Evolutionary conservation across 35 echinoderm and acorn worm genomes (phyloP).

Genomic region (Apostichopus californicus): DNA sequence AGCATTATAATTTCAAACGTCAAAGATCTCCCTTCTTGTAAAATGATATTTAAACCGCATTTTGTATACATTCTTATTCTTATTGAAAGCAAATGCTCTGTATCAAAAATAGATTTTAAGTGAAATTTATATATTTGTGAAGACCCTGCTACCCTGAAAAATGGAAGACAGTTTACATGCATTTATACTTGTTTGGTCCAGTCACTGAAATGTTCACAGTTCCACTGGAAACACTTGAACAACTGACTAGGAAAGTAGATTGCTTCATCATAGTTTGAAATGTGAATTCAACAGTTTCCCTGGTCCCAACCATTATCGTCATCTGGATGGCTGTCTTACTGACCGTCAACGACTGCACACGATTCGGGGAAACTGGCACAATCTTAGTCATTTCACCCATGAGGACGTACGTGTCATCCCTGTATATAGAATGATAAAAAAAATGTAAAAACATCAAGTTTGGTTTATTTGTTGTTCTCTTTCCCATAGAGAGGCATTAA

Average conservation of each 20-base stretch:
- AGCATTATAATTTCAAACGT: no score
- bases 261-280: constrained; percentile 26
- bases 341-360: constrained; percentile 24
- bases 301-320: not conserved
- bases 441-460: not conserved
- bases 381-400: constrained; percentile 34
- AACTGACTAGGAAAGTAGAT: constrained; percentile 12
- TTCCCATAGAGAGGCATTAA: no score
- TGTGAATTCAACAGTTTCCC: constrained; percentile 9
- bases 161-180: not conserved
- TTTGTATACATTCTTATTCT: no score
- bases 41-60: no score
- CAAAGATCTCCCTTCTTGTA: no score
- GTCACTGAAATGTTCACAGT: constrained; percentile 32
- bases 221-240: not conserved
- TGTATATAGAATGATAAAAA: not conserved
- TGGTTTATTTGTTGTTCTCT: no score
- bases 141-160: no score
- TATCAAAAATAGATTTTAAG: no score
- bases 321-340: constrained; percentile 12
- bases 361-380: constrained; percentile 41
- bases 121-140: no score
- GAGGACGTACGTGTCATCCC: constrained; percentile 47
- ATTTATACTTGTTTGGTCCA: constrained; percentile 20
- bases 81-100: no score